Percentiles rank a stretch among this genome's conserved stretches.
These are phyloP conservation scores for Eufriesea mexicana DNA, from an alignment of 1,140 invertebrate genomes.

Conservation along the genomic window DNA sequence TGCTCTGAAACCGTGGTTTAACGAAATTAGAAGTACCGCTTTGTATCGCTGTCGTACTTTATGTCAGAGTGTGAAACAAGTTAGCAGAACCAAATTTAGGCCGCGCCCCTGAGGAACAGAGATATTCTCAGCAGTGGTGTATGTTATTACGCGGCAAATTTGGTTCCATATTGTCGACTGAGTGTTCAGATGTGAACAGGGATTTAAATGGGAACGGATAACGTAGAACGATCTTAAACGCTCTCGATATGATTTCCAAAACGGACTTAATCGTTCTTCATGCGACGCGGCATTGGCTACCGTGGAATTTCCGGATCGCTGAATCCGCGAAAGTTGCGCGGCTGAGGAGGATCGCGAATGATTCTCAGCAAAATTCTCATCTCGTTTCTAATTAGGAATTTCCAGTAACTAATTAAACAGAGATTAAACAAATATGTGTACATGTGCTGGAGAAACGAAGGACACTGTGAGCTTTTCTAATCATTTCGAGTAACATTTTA, in stretches of 20 bases:
- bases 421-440: too few relatives aligned
- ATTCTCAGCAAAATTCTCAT: not conserved
- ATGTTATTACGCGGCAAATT: not conserved
- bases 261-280: not conserved
- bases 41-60: not conserved
- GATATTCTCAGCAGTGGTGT: not conserved
- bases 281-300: not conserved
- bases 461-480: too few relatives aligned
- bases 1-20: not conserved
- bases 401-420: not conserved
- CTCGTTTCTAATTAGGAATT: not conserved
- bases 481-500: too few relatives aligned
- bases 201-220: not conserved
- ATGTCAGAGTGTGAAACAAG: not conserved
- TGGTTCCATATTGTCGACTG: not conserved
- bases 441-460: too few relatives aligned
- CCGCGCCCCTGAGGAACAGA: not conserved
- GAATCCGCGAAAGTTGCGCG: not conserved
- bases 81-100: slow-evolving; percentile 2
- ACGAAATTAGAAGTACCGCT: not conserved
- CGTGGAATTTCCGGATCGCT: not conserved
- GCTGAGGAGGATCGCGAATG: not conserved
- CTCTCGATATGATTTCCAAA: not conserved
- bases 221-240: not conserved
- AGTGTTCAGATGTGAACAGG: not conserved